Conservation (phyloP, 2,797 vertebrate genomes). For the Paguma larvata region DNA sequence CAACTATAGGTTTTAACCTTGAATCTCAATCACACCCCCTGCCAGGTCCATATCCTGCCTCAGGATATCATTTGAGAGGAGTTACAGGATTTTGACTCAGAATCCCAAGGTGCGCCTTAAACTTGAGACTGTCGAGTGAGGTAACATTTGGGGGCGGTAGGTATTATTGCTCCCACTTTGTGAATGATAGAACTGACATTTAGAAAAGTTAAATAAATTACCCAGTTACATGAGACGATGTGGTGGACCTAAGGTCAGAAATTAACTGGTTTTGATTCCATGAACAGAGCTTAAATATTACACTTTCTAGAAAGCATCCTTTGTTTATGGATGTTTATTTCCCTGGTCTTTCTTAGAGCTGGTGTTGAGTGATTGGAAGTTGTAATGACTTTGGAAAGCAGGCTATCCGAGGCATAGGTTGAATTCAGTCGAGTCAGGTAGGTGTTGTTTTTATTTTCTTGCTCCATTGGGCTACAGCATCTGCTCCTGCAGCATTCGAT, state of each 20-base stretch:
- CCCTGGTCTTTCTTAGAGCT: background rate
- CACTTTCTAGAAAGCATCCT: background rate
- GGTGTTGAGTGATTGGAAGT: background rate
- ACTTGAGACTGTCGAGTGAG: background rate
- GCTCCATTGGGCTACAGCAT: conserved; percentile 58
- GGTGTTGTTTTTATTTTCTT: conserved; percentile 62
- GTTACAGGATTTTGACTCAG: background rate
- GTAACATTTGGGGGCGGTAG: background rate
- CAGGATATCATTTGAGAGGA: background rate
- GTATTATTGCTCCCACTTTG: background rate
- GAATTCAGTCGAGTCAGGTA: background rate
- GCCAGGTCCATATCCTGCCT: background rate
- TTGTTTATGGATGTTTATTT: background rate
- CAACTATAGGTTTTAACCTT: background rate
- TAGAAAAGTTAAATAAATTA: conserved; percentile 23
- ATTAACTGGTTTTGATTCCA: background rate
- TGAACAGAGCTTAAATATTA: background rate
- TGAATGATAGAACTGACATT: background rate
- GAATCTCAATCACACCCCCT: background rate
- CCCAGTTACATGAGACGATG: background rate
- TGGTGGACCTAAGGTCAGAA: background rate
- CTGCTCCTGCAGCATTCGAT: conserved; percentile 71
- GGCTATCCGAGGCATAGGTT: background rate
- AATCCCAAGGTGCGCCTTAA: background rate
- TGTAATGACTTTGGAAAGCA: conserved; percentile 31